A percentile compares a stretch with the other conserved stretches of the same genome.
Conservation (phyloP, 2,113 vertebrate genomes). For the Irena cyanogastra region DNA sequence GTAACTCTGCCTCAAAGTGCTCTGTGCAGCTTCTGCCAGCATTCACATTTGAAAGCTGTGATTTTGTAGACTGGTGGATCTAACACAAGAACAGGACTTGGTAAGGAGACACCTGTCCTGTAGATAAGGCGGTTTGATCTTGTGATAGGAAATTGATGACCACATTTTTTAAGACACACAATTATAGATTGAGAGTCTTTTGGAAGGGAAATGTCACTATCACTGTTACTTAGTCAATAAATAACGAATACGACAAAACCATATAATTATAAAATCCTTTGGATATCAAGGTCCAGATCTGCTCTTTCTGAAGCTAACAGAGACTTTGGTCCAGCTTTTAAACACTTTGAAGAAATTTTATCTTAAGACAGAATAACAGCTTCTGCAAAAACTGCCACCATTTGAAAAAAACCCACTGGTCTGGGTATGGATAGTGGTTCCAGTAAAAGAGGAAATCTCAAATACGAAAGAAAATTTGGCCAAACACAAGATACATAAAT, state of each 20-base stretch:
- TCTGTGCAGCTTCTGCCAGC: not conserved
- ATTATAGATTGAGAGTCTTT: not conserved
- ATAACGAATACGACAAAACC: not conserved
- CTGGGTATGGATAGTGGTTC: not conserved
- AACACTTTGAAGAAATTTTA: not conserved
- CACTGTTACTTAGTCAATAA: not conserved
- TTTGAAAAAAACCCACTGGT: not conserved
- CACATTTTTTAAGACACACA: not conserved
- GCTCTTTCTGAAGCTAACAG: not conserved
- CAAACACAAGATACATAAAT: not conserved
- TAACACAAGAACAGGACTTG: not conserved
- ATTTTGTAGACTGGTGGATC: not conserved
- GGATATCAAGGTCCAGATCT: not conserved
- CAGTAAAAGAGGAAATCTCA: not conserved
- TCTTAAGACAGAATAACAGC: not conserved
- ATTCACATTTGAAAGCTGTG: not conserved
- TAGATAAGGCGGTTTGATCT: not conserved
- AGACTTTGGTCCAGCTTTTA: not conserved
- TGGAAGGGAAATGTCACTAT: not conserved
- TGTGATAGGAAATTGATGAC: not conserved
- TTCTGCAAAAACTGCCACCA: not conserved
- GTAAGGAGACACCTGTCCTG: fast-evolving
- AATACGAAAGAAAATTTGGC: not conserved
- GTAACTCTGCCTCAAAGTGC: not conserved
- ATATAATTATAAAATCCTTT: not conserved